phyloP scores from a whole-genome alignment of 2,113 vertebrate species.

The Verasper variegatus region DNA sequence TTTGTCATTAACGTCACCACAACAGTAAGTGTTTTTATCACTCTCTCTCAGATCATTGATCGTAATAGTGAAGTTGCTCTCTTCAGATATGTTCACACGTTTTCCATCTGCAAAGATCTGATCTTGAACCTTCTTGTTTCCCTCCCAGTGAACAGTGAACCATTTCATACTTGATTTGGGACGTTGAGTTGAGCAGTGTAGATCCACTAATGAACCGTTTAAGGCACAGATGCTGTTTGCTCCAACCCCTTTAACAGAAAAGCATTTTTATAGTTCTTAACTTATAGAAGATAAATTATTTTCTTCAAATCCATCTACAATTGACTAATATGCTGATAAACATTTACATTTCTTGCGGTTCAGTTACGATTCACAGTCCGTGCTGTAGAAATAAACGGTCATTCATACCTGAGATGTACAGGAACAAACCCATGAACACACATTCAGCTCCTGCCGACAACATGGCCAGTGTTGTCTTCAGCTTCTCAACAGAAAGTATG shows the following conservation, averaged over 20 bases:
- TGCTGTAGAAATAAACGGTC: no score
- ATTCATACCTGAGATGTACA: conserved; percentile 33
- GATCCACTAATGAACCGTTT: conserved; percentile 38
- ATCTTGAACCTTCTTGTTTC: accelerated
- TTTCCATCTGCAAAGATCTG: not conserved
- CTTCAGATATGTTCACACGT: not conserved
- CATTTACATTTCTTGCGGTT: not conserved
- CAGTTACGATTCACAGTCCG: not conserved
- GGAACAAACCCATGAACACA: conserved; percentile 12
- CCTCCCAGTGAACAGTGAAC: not conserved
- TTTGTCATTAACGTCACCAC: not conserved
- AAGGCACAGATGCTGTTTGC: conserved; percentile 17
- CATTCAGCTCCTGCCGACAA: not conserved
- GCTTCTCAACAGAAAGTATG: not conserved
- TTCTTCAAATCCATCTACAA: not conserved
- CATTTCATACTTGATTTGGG: not conserved
- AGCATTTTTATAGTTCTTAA: not conserved
- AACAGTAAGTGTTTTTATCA: not conserved
- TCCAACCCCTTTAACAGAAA: conserved; percentile 7
- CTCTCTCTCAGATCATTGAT: conserved; percentile 24
- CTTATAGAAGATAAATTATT: not conserved
- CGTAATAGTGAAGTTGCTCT: not conserved
- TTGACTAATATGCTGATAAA: not conserved
- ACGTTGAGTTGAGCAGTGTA: conserved; percentile 11
- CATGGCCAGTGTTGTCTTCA: conserved; percentile 12